Conservation (phyloP, 1,140 invertebrate species). For the Tenebrio molitor region DNA sequence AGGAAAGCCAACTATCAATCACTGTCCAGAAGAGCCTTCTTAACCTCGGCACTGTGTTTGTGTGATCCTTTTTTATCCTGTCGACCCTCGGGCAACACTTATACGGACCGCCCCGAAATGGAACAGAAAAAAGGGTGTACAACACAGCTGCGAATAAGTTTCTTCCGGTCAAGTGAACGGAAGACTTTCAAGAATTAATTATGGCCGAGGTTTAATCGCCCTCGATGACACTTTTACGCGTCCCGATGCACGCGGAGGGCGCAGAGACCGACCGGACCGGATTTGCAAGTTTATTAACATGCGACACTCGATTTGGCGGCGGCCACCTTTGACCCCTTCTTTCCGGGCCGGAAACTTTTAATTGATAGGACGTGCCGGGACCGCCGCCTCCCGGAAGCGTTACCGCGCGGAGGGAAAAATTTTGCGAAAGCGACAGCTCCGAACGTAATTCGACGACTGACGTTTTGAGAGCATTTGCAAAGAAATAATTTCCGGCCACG, state of each 20-base stretch:
- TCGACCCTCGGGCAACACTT: constrained; percentile 37
- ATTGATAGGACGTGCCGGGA: constrained; percentile 27
- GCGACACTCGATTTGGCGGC: constrained; percentile 24
- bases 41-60: constrained; percentile 43
- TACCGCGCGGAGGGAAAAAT: too few species aligned
- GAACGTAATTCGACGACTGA: neutral
- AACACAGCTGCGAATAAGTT: constrained; percentile 38
- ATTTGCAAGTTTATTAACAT: constrained; percentile 24
- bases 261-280: neutral
- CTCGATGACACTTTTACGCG: constrained; percentile 31
- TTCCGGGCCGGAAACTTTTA: constrained; percentile 31
- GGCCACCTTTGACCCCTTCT: constrained; percentile 20
- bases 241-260: neutral
- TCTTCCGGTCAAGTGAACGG: constrained; percentile 11
- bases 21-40: constrained; percentile 47
- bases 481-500: constrained; percentile 16
- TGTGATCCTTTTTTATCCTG: constrained; percentile 50
- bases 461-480: constrained; percentile 4
- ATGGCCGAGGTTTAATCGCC: constrained; percentile 2
- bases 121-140: constrained; percentile 36
- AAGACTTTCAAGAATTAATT: constrained; percentile 32
- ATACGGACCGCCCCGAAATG: constrained; percentile 31
- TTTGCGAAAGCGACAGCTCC: too few species aligned
- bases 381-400: too few species aligned
- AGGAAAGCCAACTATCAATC: constrained; percentile 47